phyloP scores from a whole-genome alignment of 2,888 invertebrate genomes.

The Yponomeuta malinellus region DNA sequence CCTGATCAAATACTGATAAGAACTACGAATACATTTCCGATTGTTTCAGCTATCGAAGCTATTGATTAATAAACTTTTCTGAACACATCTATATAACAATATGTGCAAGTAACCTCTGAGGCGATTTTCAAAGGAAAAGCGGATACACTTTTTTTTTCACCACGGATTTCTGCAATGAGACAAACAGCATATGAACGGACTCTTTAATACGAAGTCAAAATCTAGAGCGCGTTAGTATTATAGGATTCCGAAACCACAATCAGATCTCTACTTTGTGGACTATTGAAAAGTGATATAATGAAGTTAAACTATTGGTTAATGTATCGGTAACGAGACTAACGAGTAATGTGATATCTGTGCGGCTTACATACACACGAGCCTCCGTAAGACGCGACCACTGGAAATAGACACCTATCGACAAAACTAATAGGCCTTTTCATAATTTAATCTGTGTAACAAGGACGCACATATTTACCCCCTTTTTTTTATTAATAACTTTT shows the following conservation, averaged over 20 bases:
- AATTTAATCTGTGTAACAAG: not conserved
- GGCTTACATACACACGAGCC: conserved; percentile 39
- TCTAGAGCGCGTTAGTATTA: not conserved
- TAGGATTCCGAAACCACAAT: not conserved
- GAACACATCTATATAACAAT: no score
- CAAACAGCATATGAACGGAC: not conserved
- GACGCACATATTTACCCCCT: not conserved
- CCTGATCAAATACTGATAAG: no score
- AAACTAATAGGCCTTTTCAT: not conserved
- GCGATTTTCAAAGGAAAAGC: no score
- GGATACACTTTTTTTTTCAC: not conserved
- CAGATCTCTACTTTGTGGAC: not conserved
- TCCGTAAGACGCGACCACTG: not conserved
- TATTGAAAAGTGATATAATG: conserved; percentile 41
- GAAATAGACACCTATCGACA: not conserved
- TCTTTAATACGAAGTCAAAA: not conserved
- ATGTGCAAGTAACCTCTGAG: no score
- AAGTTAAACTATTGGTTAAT: conserved; percentile 71
- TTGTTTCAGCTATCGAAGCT: no score
- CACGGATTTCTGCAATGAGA: not conserved
- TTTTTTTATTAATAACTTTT: no score
- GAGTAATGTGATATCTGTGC: conserved; percentile 53
- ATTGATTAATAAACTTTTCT: no score
- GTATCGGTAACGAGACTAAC: conserved; percentile 62
- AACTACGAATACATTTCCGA: no score